Evolutionary conservation across 2,797 vertebrate genomes (phyloP).

Genomic region (Lycodopsis pacificus): DNA sequence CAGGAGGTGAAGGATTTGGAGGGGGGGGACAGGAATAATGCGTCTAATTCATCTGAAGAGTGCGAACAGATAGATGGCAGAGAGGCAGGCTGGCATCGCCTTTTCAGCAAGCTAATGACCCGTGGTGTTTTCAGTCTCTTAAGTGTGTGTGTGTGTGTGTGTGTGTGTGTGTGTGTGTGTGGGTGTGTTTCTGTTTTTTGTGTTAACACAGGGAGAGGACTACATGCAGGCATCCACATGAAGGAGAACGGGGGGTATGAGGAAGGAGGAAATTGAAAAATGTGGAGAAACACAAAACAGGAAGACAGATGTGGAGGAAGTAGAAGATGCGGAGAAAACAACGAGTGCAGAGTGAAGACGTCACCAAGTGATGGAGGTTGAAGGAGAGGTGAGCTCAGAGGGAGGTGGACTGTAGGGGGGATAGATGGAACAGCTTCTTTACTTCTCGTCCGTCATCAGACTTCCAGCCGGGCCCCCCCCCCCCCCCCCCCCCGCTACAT

Average conservation of each 20-base stretch:
- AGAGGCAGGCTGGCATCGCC: slow-evolving; percentile 27
- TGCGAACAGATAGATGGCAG: slow-evolving; percentile 45
- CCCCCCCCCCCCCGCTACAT: background rate
- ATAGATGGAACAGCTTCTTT: slow-evolving; percentile 31
- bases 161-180: background rate
- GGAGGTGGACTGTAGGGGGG: slow-evolving; percentile 18
- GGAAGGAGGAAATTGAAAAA: slow-evolving; percentile 23
- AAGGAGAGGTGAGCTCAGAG: slow-evolving; percentile 30
- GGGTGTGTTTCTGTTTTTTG: slow-evolving; percentile 23
- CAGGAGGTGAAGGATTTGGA: slow-evolving; percentile 2
- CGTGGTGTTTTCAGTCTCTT: slow-evolving; percentile 59
- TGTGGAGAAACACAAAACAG: slow-evolving; percentile 15
- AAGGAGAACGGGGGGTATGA: background rate
- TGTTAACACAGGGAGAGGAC: slow-evolving; percentile 26
- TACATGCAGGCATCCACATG: slow-evolving; percentile 24
- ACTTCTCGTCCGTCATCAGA: slow-evolving; percentile 47
- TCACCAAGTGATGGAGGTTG: slow-evolving; percentile 21
- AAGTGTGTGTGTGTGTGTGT: background rate
- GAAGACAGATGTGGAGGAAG: slow-evolving; percentile 29
- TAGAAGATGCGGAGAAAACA: slow-evolving; percentile 27
- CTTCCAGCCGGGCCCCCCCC: slow-evolving; percentile 29
- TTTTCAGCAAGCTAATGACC: slow-evolving; percentile 76
- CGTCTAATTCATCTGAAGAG: slow-evolving; percentile 41
- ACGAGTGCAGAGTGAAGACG: slow-evolving; percentile 18
- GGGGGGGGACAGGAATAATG: slow-evolving; percentile 17